These are phyloP conservation scores for Zaprionus obscuricornis DNA, from an alignment of 2,888 invertebrate genomes.

Conservation along the genomic window DNA sequence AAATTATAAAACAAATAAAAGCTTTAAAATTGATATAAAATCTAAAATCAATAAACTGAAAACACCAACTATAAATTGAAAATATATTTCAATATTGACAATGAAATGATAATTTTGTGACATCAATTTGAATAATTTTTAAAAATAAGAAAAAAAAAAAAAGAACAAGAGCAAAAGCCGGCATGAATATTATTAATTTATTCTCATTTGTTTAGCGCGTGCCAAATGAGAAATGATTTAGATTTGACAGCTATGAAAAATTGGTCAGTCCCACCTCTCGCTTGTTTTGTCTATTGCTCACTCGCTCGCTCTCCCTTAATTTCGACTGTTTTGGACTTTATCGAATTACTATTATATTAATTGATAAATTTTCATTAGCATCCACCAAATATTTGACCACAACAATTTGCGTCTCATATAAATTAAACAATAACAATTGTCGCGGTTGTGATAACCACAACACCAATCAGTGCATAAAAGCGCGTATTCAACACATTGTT, in stretches of 20 bases:
- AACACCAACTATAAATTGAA: too few species aligned
- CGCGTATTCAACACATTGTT: background rate
- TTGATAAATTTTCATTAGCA: constrained; percentile 54
- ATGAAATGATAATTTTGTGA: too few species aligned
- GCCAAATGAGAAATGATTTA: constrained; percentile 40
- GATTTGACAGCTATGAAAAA: constrained; percentile 27
- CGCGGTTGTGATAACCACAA: constrained; percentile 31
- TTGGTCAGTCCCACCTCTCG: background rate
- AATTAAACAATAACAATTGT: constrained; percentile 53
- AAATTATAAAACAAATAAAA: too few species aligned
- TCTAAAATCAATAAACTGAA: too few species aligned
- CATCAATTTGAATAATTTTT: too few species aligned
- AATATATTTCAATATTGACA: too few species aligned
- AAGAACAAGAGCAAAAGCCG: too few species aligned
- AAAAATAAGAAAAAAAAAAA: too few species aligned
- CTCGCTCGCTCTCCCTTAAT: background rate
- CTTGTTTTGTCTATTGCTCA: background rate
- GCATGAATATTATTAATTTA: too few species aligned
- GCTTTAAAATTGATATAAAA: too few species aligned
- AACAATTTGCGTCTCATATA: constrained; percentile 12
- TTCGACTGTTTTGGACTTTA: background rate
- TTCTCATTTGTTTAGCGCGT: constrained; percentile 32
- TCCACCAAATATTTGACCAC: constrained; percentile 16
- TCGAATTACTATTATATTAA: constrained; percentile 38
- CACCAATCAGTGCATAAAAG: constrained; percentile 26